Evolutionary conservation across 2,888 invertebrate species (phyloP), one percentile per base, ranked within the genome.

Genomic region (Hypsopygia costalis): DNA sequence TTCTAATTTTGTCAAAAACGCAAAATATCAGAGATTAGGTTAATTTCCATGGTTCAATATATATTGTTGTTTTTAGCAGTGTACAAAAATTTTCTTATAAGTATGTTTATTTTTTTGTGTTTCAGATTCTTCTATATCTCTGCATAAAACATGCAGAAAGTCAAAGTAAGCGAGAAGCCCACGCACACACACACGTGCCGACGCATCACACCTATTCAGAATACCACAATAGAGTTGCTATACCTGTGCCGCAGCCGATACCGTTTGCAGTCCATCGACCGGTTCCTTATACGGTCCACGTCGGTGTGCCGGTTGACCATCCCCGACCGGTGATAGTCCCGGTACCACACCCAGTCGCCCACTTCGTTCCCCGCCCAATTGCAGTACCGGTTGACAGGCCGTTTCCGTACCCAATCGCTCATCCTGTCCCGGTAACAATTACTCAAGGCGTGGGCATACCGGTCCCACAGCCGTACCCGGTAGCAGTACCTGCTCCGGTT

Each of bases 321-420:
- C 86, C 90, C 1, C 72, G 90, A 4, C 76, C 89, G 0, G 82
- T 89, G 0, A 73, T 83, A 1, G 82, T 90, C 0, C 72, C 82
- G 1, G 80, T 89, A 1, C 89, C 89, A 0, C 88, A 89, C 12
- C 87, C 90, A 3, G 73, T 90, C 7, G 64, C 88, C 0, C 76
- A 82, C 11, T 55, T 77, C 1, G 75, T 90, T 6, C 74, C 77
- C 1, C 60, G 90, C 30, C 86, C 90, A 0, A 54, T 83, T 0
- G 85, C 89, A 0, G 78, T 90, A 1, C 81, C 89, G 1, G 76
- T 91, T 0, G 89, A 91, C 34, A 77, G 91, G 44, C 91, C 91
- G 1, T 89, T 89, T 41, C 88, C 91, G 1, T 90, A 90, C 20
- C 85, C 89, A 0, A 81, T 91, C 0, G 80, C 91, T 7, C 90